Conservation (phyloP, 2,888 invertebrate genomes). For the Prosapia bicincta region DNA sequence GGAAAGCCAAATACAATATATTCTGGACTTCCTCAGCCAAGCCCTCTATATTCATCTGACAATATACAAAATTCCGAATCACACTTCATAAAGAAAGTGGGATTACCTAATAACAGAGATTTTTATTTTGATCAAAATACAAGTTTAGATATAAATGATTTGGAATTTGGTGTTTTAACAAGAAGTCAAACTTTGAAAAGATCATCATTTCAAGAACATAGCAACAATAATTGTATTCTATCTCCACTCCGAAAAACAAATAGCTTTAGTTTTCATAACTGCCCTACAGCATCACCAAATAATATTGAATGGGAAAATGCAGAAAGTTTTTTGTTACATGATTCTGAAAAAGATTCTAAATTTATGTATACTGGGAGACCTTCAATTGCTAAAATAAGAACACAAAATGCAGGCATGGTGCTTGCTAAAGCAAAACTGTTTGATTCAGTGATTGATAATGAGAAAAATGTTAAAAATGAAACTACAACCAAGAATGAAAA, state of each 20-base stretch:
- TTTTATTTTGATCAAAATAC: constrained; percentile 1
- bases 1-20: constrained; percentile 51
- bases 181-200: constrained; percentile 34
- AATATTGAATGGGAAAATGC: constrained; percentile 24
- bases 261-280: not conserved
- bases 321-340: constrained; percentile 40
- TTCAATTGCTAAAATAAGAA: constrained; percentile 66
- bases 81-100: constrained; percentile 8
- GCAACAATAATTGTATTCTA: not conserved
- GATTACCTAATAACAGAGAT: constrained; percentile 4
- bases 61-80: not conserved
- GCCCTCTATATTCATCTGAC: constrained; percentile 32
- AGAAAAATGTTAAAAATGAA: not conserved
- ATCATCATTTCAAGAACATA: constrained; percentile 37
- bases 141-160: not conserved
- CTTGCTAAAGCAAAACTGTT: constrained; percentile 74
- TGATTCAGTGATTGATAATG: constrained; percentile 46
- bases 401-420: constrained; percentile 77
- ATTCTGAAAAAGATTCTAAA: not conserved
- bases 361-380: constrained; percentile 57
- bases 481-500: not conserved
- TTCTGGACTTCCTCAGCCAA: constrained; percentile 46
- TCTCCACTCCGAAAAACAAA: not conserved
- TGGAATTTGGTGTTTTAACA: constrained; percentile 29
- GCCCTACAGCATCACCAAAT: not conserved